Percentiles rank a stretch among this genome's conserved stretches.
Evolutionary conservation across 23 tunicate genomes (phyloP).

Genomic region (Ciona savignyi): DNA sequence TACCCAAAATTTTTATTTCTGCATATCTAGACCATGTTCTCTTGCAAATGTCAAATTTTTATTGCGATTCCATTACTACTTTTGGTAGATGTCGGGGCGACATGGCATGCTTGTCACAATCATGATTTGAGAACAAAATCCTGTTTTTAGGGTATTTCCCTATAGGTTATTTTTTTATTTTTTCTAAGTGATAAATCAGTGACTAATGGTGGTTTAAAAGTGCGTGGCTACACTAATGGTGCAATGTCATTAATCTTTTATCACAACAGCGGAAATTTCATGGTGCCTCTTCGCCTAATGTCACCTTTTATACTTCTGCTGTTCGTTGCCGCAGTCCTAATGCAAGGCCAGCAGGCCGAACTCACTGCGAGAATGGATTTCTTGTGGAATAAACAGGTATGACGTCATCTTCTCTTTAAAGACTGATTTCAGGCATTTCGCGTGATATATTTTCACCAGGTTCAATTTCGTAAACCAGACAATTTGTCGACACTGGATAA

Average conservation of each 20-base stretch:
- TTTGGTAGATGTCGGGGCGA: too few relatives aligned
- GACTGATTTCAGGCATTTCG: background rate
- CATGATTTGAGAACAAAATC: too few relatives aligned
- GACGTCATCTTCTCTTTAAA: background rate
- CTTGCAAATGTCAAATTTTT: too few relatives aligned
- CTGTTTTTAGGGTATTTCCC: too few relatives aligned
- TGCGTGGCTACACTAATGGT: background rate
- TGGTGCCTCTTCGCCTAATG: constrained; percentile 33
- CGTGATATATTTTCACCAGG: too few relatives aligned
- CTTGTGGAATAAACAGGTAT: constrained; percentile 76
- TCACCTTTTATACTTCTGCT: constrained; percentile 65
- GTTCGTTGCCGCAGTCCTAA: constrained; percentile 55
- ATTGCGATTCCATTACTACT: too few relatives aligned
- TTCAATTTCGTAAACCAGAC: background rate
- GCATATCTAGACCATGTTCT: too few relatives aligned
- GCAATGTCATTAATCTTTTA: background rate
- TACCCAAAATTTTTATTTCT: too few relatives aligned
- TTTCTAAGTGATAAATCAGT: too few relatives aligned
- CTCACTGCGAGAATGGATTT: constrained; percentile 91
- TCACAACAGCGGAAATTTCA: constrained; percentile 4
- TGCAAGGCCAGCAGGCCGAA: constrained; percentile 90
- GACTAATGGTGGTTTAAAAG: too few relatives aligned
- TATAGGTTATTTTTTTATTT: too few relatives aligned
- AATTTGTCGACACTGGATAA: background rate
- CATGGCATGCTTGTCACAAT: too few relatives aligned